Base-by-base conservation (phyloP, 2,113 vertebrate species). In the Ondatra zibethicus region DNA sequence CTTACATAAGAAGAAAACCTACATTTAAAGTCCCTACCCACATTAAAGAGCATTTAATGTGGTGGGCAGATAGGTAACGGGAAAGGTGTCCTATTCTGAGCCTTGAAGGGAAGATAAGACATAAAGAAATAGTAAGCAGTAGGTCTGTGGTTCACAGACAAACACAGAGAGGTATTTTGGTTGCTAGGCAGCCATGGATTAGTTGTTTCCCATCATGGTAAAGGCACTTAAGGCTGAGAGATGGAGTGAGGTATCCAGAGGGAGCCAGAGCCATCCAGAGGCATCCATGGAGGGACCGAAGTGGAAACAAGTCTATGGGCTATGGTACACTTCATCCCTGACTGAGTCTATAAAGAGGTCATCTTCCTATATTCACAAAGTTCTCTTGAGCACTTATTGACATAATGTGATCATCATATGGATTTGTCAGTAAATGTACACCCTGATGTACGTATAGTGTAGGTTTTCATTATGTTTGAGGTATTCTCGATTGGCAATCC, bases 11-110 rank as follows among this genome's bases (percentile, higher is more conserved):
- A 87, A 87, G 78, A 87, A 89, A 70, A 93, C 8, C 13, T 80
- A 21, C 76, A 88, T 4, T 63, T 81, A 95, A 93, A 95, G 75
- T 88, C 88, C 92, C 89, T 95, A 85, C 89, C 92, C 92, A 81
- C 45, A 45, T 45, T 45, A 45, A 45, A 45, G 90, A 81, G 90
- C 58, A 85, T 92, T 96, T 85, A 97, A 95, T 85, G 92, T 86
- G 93, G 95, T 97, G 80, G 95, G 61, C 80, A 97, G 84, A 95
- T 85, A 68, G 88, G 70, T 88, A 76, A 70, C 45, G 88, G 88
- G 80, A 68, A 50, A 86, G n/a, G 90, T 2, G 1, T 68, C 76
- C 66, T 63, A 80, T 90, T 92, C 93, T 89, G 93, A 68, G 29
- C 36, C 92, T 84, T 85, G 96, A 91, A 85, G 42, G 61, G n/a